phyloP scores from a whole-genome alignment of 2,797 vertebrate genomes.

The Sandelia bainsii region DNA sequence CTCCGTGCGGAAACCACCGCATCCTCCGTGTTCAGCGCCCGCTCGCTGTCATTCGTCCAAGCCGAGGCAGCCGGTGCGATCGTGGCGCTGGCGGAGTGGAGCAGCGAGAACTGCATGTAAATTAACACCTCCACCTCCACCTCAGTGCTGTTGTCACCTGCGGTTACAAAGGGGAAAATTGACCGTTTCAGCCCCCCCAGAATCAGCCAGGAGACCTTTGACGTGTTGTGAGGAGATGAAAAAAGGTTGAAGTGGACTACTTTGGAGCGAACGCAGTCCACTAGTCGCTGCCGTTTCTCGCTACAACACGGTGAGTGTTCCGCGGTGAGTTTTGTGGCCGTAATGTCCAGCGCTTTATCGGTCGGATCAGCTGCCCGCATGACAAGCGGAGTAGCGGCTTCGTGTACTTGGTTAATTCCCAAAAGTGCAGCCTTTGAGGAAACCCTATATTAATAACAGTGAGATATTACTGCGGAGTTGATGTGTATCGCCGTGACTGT shows the following conservation, averaged over 20 bases:
- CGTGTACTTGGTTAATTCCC: conserved; percentile 31
- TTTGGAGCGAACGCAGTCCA: conserved; percentile 43
- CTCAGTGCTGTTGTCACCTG: conserved; percentile 59
- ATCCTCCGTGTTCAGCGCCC: conserved; percentile 49
- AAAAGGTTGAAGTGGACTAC: conserved; percentile 44
- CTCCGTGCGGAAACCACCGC: conserved; percentile 80
- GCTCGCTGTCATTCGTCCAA: conserved; percentile 81
- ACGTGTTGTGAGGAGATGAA: conserved; percentile 12
- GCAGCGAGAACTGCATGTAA: conserved; percentile 75
- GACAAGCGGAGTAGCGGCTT: conserved; percentile 46
- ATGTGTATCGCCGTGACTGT: not conserved
- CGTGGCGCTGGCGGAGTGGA: conserved; percentile 82
- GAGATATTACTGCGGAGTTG: conserved; percentile 13
- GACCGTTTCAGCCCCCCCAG: conserved; percentile 14
- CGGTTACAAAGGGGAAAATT: conserved; percentile 32
- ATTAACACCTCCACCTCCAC: conserved; percentile 67
- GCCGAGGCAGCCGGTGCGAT: conserved; percentile 72
- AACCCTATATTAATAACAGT: not conserved
- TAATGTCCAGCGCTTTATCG: conserved; percentile 28
- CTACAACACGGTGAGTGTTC: conserved; percentile 77
- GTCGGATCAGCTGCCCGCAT: conserved; percentile 16
- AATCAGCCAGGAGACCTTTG: conserved; percentile 21
- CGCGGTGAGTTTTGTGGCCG: conserved; percentile 49
- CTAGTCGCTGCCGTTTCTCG: conserved; percentile 48
- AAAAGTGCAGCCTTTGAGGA: conserved; percentile 3